Evolutionary conservation across 2,888 invertebrate species (phyloP), one percentile per base, ranked within the genome.

Genomic region (Cephus pulcher): DNA sequence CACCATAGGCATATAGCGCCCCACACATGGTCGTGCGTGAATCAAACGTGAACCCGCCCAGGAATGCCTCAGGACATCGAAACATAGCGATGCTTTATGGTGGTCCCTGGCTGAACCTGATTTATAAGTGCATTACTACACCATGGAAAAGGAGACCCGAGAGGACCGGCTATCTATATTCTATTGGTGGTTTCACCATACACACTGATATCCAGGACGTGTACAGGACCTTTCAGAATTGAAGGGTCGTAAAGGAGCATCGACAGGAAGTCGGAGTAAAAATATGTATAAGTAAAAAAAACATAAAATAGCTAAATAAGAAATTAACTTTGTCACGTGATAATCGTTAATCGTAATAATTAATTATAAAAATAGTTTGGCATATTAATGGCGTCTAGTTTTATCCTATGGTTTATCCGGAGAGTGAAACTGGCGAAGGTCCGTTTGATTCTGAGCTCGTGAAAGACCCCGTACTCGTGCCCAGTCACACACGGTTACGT

Each of bases 41-140:
- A 91, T 91, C 90, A 91, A 90, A 91, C 90, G 90, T 88, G 88
- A 87, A 90, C 89, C 91, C 89, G 89, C 89, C 88, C 90, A 89
- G 90, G 91, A 90, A 91, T 90, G 90, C 91, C 88, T 88, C 88
- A 90, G 89, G 90, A 90, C 91, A 91, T 91, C 91, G 90, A 90
- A 91, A 91, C 91, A 91, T 91, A 89, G 91, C 91, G 90, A 91
- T 91, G 91, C 91, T 91, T 91, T 91, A 91, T 91, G 91, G 91
- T 91, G 91, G 91, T 91, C 91, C 90, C 83, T 86, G 88, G 88
- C 90, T 91, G 91, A 91, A 91, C 91, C 89, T 91, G 91, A 91
- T 91, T 91, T 91, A 91, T 91, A 91, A 90, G 91, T 91, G 91
- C 91, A 91, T 91, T 91, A 91, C 91, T 86, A 87, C 87, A 87